Base-by-base conservation (phyloP, 2,113 vertebrate genomes). In the Gadus chalcogrammus region DNA sequence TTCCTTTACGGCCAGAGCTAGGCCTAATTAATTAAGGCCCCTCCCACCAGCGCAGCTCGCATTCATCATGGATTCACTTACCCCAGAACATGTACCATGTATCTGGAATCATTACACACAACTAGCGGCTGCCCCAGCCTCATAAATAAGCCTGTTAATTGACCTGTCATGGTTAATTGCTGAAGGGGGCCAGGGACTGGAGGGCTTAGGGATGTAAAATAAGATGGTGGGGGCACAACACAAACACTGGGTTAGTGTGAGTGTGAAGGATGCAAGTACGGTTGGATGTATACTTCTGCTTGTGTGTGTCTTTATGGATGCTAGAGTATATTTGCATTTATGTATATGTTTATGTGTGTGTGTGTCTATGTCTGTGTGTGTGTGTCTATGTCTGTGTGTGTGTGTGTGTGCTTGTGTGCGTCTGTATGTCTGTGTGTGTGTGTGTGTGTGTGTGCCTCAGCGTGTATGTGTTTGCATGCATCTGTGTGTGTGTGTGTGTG, bases 151-250 rank as follows among this genome's bases (percentile, higher is more conserved):
- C 75, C 79, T 78, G 87, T 84, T 90, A 90, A 88, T 90, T 90
- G 85, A 88, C 83, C 87, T 85, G 87, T 90, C 88, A 88, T 82
- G 79, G 83, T 79, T 88, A 90, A 90, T 90, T 88, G 84, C 88
- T 88, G 88, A 65, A 64, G 87, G 87, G 83, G 81, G 79, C 73
- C 80, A 56, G 82, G 83, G 82, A 80, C 74, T 77, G 60, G 68
- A 67, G 72, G 72, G 65, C 65, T 72, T 70, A 66, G 68, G 65
- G 35, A 5, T 66, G 16, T 52, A 8, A n/a, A 11, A 38, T 48
- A 13, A 48, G 42, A 48, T 12, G 48, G 18, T 20, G 65, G 7
- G 42, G 42, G 42, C 8, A 48, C 8, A 48, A 48, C 42, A 9
- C 42, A 9, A 48, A 48, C 42, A 48, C 42, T 65, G 38, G 13